A percentile compares a stretch with the other conserved stretches of the same genome.
Evolutionary conservation across 2,113 vertebrate genomes (phyloP).

Genomic region (Cryptomyrus ogoouensis): DNA sequence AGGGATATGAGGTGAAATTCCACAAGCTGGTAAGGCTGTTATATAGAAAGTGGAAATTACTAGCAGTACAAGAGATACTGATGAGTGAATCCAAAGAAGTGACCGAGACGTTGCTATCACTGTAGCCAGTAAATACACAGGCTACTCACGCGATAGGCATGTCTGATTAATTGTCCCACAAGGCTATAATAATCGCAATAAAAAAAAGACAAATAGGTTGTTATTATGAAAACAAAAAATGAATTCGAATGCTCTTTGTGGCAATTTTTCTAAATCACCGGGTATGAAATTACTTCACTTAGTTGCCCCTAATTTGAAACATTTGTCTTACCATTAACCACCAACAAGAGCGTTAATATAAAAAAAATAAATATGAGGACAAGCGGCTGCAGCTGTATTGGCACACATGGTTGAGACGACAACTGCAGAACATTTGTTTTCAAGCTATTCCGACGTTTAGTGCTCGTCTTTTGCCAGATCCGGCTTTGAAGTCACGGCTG

Average conservation of each 20-base stretch:
- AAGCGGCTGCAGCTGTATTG: neutral
- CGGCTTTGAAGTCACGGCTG: neutral
- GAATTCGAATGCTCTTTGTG: neutral
- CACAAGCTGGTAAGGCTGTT: neutral
- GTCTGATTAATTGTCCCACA: neutral
- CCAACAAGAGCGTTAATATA: neutral
- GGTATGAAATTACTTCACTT: neutral
- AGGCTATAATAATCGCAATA: neutral
- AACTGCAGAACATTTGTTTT: neutral
- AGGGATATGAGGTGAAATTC: neutral
- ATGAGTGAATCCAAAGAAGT: neutral
- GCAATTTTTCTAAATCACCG: neutral
- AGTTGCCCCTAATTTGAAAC: neutral
- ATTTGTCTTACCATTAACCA: neutral
- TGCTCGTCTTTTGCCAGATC: neutral
- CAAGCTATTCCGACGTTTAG: neutral
- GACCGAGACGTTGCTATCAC: neutral
- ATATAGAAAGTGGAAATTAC: neutral
- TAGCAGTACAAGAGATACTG: neutral
- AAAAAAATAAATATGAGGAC: neutral
- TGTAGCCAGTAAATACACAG: neutral
- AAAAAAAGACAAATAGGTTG: neutral
- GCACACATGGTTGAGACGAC: neutral
- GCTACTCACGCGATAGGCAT: neutral
- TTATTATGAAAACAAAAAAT: neutral